Conservation (phyloP, 2,888 invertebrate species). For the Ophion ellenae region DNA sequence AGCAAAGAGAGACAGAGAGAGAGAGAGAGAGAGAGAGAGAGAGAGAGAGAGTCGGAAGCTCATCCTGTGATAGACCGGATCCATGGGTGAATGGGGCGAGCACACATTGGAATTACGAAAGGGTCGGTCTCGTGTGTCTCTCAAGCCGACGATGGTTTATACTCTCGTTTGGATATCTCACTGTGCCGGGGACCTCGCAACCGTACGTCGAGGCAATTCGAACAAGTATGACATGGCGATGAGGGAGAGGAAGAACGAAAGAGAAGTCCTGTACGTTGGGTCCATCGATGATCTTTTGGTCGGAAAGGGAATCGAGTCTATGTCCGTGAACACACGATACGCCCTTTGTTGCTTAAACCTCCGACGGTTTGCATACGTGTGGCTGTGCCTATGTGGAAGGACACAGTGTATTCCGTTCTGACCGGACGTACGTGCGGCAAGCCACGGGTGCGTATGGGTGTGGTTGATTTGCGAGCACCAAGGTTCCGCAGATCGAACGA, state of each 20-base stretch:
- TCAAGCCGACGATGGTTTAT: slow-evolving; percentile 52
- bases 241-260: slow-evolving; percentile 23
- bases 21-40: neutral
- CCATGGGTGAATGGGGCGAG: slow-evolving; percentile 54
- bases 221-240: slow-evolving; percentile 11
- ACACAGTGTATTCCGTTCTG: slow-evolving; percentile 39
- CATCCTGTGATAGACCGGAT: slow-evolving; percentile 55
- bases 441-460: slow-evolving; percentile 64
- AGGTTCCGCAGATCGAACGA: slow-evolving; percentile 77
- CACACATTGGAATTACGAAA: slow-evolving; percentile 54
- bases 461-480: slow-evolving; percentile 79
- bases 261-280: slow-evolving; percentile 1
- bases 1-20: neutral
- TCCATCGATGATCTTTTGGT: neutral
- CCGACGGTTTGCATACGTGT: slow-evolving; percentile 7
- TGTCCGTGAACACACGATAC: neutral
- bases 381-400: slow-evolving; percentile 16
- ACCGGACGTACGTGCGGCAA: slow-evolving; percentile 61
- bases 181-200: slow-evolving; percentile 41
- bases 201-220: slow-evolving; percentile 30
- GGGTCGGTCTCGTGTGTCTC: slow-evolving; percentile 58
- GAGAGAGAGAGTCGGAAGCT: slow-evolving; percentile 38
- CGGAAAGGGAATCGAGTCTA: slow-evolving; percentile 2
- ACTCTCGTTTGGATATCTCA: slow-evolving; percentile 39
- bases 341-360: slow-evolving; percentile 3